Base-by-base conservation (phyloP, 1,140 invertebrate species). In the Drosophila pruinosa region DNA sequence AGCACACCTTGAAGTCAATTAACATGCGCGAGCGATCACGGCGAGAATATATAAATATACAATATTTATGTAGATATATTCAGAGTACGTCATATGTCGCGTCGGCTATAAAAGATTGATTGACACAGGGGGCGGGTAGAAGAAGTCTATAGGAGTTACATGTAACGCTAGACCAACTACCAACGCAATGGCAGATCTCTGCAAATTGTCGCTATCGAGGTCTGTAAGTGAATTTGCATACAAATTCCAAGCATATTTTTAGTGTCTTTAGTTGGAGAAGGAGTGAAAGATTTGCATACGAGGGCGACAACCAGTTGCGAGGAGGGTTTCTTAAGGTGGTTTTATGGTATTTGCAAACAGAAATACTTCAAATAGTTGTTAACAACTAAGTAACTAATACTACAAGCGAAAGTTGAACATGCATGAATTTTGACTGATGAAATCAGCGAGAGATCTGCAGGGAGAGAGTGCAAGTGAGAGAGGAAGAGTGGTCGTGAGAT, bases 361-460 rank as follows among this genome's bases (percentile, higher is more conserved):
- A 56, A 64, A 69, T 54, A 54, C 24, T 45, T 64, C 5, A 19
- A 43, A 67, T 58, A 45, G 56, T 41, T 58, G 36, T 71, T 19
- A 45, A 34, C 38, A 62, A 45, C 41, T 47, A 45, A 57, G 39
- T 41, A 41, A 47, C 56, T 45, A 48, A 59, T 59, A 65, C 45
- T 59, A 65, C 45, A 72, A 59, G 62, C 63, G 69, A 72, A 72
- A 72, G 69, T 59, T 58, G 36, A 53, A 63, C 21, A 57, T 57
- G 50, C 56, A 38, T 47, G 54, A 67, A 59, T 65, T 65, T 71
- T 71, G 62, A 57, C 19, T 57, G 67, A 70, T 70, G 67, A 70
- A 70, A 70, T 70, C 67, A 34, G n/a, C 34, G 28, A 56, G 48
- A 34, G 63, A 36, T 26, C 19, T 14, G 14, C 41, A 45, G 19